Conservation (phyloP, 92 coral and sea anemone species). For the Siderastrea siderea region DNA sequence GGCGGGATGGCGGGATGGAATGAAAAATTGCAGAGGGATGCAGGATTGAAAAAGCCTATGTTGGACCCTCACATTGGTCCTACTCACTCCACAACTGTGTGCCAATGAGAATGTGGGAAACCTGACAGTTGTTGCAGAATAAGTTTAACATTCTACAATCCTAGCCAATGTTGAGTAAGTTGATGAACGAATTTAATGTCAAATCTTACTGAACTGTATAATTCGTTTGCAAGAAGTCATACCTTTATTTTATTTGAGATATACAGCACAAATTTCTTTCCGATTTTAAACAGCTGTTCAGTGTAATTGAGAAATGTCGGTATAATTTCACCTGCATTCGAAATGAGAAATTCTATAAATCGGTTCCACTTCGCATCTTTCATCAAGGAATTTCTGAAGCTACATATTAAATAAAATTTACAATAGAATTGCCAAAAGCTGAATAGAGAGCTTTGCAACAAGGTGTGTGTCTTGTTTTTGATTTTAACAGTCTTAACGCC, state of each 20-base stretch:
- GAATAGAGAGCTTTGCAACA: not conserved
- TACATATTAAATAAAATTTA: not conserved
- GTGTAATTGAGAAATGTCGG: constrained; percentile 28
- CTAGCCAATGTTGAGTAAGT: not conserved
- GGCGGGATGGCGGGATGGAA: too few relatives aligned
- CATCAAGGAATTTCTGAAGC: not conserved
- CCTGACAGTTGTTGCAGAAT: not conserved
- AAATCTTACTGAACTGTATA: not conserved
- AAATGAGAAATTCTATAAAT: constrained; percentile 20
- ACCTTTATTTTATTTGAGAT: not conserved
- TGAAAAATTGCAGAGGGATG: too few relatives aligned
- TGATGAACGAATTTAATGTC: not conserved
- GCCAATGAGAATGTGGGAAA: not conserved
- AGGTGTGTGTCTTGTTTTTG: not conserved
- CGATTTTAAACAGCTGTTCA: constrained; percentile 50
- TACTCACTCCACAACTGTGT: too few relatives aligned
- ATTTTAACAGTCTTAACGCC: not conserved
- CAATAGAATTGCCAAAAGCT: not conserved
- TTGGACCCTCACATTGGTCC: too few relatives aligned
- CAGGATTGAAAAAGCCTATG: too few relatives aligned
- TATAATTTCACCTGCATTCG: constrained; percentile 29
- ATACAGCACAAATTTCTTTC: not conserved
- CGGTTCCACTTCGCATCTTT: not conserved
- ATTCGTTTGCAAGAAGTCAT: not conserved
- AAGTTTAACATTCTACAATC: not conserved